A percentile compares a stretch with the other conserved stretches of the same genome.
Evolutionary conservation across 2,888 invertebrate species (phyloP).

Genomic region (Lasioglossum vierecki): DNA sequence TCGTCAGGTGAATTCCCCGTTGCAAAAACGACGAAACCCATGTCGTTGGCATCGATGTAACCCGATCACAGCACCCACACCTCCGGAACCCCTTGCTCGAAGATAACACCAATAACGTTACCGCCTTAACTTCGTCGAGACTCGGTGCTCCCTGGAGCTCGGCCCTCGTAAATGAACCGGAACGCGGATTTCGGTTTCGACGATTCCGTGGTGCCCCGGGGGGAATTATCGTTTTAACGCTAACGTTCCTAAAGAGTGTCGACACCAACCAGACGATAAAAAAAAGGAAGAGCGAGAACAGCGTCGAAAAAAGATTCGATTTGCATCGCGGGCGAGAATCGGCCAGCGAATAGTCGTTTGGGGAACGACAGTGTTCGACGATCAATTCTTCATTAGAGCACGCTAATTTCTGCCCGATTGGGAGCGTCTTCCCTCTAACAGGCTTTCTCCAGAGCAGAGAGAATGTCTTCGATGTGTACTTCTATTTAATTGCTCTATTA

Average conservation of each 20-base stretch:
- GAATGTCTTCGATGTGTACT: not conserved
- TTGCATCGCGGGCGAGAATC: not conserved
- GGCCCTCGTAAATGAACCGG: constrained; percentile 4
- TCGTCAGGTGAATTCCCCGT: not conserved
- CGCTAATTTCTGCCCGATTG: constrained; percentile 3
- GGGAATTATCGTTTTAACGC: not conserved
- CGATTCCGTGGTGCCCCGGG: not conserved
- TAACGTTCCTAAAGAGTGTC: not conserved
- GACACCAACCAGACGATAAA: not conserved
- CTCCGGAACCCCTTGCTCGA: not conserved
- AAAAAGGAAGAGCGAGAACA: not conserved
- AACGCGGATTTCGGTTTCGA: constrained; percentile 7
- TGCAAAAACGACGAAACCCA: not conserved
- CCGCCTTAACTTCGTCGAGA: constrained; percentile 29
- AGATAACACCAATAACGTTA: not conserved
- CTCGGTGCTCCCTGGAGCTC: not conserved
- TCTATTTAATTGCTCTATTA: not conserved
- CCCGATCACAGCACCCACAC: not conserved
- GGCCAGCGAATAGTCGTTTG: not conserved
- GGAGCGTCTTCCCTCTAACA: not conserved
- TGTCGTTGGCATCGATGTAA: not conserved
- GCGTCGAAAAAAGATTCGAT: not conserved
- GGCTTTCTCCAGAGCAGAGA: not conserved
- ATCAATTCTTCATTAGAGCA: not conserved
- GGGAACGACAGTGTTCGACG: not conserved